Evolutionary conservation across 1,140 invertebrate genomes (phyloP).

Genomic region (Caenorhabditis briggsae): DNA sequence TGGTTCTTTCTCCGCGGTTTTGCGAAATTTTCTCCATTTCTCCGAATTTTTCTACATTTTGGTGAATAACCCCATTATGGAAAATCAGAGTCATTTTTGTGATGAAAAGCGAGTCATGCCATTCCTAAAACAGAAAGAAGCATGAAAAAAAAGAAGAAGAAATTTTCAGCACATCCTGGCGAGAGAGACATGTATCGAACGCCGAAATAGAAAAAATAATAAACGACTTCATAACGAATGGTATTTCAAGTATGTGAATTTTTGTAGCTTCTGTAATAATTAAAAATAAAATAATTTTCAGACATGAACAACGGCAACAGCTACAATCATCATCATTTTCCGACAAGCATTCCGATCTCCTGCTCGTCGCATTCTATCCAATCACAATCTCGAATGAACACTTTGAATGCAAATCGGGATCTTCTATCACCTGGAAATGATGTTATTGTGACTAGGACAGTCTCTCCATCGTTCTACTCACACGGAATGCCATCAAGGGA

Average conservation of each 20-base stretch:
- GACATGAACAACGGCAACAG: slow-evolving; percentile 41
- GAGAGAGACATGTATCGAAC: slow-evolving; percentile 38
- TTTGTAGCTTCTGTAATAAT: neutral
- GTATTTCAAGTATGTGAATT: slow-evolving; percentile 26
- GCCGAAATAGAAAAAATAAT: slow-evolving; percentile 23
- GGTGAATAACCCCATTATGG: neutral
- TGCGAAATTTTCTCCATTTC: too few relatives aligned
- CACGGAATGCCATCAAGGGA: slow-evolving; percentile 16
- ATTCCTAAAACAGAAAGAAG: too few relatives aligned
- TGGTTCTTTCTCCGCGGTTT: too few relatives aligned
- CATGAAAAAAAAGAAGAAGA: too few relatives aligned
- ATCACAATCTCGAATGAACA: slow-evolving; percentile 38
- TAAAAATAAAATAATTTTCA: neutral
- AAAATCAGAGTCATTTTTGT: neutral
- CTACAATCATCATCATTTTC: slow-evolving; percentile 34
- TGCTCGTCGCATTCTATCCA: slow-evolving; percentile 33
- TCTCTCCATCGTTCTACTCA: slow-evolving; percentile 52
- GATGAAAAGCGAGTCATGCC: too few relatives aligned
- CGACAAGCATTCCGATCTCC: slow-evolving; percentile 11
- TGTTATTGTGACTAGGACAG: slow-evolving; percentile 36
- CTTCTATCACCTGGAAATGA: slow-evolving; percentile 45
- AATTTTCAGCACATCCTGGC: slow-evolving; percentile 33
- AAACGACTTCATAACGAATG: slow-evolving; percentile 37
- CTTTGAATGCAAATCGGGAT: slow-evolving; percentile 27
- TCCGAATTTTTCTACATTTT: too few relatives aligned